Conservation (phyloP, 2,797 vertebrate genomes). For the Melanotaenia nigrans region DNA sequence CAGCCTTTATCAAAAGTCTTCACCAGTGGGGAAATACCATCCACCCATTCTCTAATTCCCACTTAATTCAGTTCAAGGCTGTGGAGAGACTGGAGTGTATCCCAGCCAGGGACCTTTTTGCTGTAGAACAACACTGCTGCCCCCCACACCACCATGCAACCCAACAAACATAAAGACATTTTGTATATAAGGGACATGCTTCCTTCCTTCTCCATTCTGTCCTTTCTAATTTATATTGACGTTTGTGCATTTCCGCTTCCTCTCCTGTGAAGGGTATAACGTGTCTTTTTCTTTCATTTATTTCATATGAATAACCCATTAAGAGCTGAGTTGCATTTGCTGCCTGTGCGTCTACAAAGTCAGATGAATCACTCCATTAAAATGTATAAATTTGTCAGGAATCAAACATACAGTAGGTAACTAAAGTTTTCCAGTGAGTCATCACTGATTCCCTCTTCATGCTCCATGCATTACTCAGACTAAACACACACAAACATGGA, state of each 20-base stretch:
- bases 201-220: not conserved
- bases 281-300: not conserved
- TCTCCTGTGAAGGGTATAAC: not conserved
- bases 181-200: not conserved
- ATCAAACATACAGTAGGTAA: constrained; percentile 23
- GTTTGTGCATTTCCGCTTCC: not conserved
- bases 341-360: constrained; percentile 7
- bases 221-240: not conserved
- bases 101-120: too few species aligned
- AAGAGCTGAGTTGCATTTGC: not conserved
- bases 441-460: constrained; percentile 41
- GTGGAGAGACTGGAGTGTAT: too few species aligned
- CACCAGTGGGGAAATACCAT: too few species aligned
- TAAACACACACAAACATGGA: constrained; percentile 50
- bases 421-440: constrained; percentile 52
- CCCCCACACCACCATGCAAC: too few species aligned
- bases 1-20: too few species aligned
- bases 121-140: too few species aligned
- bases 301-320: constrained; percentile 22
- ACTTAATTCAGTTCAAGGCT: too few species aligned
- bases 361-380: constrained; percentile 42
- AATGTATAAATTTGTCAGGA: constrained; percentile 32
- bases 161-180: too few species aligned
- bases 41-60: too few species aligned
- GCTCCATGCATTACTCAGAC: constrained; percentile 38